These are phyloP conservation scores for Saccostrea glomerata DNA, from an alignment of 1,140 invertebrate genomes.

Conservation along the genomic window DNA sequence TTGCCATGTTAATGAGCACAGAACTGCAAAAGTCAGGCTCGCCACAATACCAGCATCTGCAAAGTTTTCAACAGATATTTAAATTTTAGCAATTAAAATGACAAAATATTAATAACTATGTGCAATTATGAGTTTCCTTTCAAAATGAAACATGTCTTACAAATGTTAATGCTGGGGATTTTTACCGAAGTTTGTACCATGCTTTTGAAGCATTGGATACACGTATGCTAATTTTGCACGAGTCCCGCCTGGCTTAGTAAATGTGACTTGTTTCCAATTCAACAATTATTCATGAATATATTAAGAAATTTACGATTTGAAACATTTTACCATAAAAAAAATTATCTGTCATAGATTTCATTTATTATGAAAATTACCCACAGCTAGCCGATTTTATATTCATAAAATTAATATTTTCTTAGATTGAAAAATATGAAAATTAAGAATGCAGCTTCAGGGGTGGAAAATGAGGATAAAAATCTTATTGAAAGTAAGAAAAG, in stretches of 20 bases:
- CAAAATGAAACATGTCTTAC: constrained; percentile 22
- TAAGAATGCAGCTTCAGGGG: too few relatives aligned
- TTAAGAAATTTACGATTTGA: too few relatives aligned
- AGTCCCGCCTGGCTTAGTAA: too few relatives aligned
- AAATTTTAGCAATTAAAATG: constrained; percentile 24
- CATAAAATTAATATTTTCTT: too few relatives aligned
- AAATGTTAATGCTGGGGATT: constrained; percentile 3
- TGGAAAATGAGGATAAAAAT: too few relatives aligned
- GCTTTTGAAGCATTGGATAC: neutral
- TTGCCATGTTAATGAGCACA: constrained; percentile 8
- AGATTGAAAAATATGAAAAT: too few relatives aligned
- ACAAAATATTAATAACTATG: constrained; percentile 20
- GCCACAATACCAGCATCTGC: neutral
- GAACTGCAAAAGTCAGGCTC: neutral
- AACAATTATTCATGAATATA: too few relatives aligned
- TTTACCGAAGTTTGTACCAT: neutral
- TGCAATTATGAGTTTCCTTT: constrained; percentile 20
- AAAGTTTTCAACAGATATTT: constrained; percentile 11
- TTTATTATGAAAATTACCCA: too few relatives aligned
- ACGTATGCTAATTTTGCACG: neutral
- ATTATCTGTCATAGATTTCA: too few relatives aligned
- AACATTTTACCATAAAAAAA: too few relatives aligned
- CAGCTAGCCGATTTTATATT: too few relatives aligned
- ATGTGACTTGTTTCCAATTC: neutral
- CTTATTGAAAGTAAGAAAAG: too few relatives aligned